Evolutionary conservation across 2,113 vertebrate genomes (phyloP).

Genomic region (Dissostichus mawsoni): DNA sequence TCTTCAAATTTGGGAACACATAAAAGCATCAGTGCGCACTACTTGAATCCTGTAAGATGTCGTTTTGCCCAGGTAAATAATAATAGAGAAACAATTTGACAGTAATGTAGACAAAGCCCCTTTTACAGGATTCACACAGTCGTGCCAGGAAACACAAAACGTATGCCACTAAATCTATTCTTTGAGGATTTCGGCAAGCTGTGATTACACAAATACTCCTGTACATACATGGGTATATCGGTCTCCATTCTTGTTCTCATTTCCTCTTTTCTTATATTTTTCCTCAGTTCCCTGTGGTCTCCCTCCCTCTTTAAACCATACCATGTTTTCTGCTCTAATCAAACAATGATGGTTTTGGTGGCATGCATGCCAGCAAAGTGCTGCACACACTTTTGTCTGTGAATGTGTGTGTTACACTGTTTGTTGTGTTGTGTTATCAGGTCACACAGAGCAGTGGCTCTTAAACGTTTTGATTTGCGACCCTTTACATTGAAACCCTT

Average conservation of each 20-base stretch:
- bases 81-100: too few species aligned
- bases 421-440: neutral
- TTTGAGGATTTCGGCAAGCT: neutral
- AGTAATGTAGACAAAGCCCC: neutral
- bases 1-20: too few species aligned
- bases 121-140: conserved; percentile 11
- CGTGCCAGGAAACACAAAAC: conserved; percentile 1
- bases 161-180: neutral
- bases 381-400: conserved; percentile 34
- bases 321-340: conserved; percentile 66
- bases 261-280: conserved; percentile 24
- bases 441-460: neutral
- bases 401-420: conserved; percentile 14
- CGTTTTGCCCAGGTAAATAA: too few species aligned
- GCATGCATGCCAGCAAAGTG: conserved; percentile 49
- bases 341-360: conserved; percentile 68
- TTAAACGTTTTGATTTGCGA: too few species aligned
- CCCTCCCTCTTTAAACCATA: conserved; percentile 42
- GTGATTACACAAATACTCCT: neutral
- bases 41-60: too few species aligned
- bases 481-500: conserved; percentile 1
- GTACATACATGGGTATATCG: neutral
- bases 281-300: neutral
- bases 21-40: too few species aligned
- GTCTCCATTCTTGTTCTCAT: neutral